Evolutionary conservation across 2,888 invertebrate genomes (phyloP).

Genomic region (Drosophila recens): DNA sequence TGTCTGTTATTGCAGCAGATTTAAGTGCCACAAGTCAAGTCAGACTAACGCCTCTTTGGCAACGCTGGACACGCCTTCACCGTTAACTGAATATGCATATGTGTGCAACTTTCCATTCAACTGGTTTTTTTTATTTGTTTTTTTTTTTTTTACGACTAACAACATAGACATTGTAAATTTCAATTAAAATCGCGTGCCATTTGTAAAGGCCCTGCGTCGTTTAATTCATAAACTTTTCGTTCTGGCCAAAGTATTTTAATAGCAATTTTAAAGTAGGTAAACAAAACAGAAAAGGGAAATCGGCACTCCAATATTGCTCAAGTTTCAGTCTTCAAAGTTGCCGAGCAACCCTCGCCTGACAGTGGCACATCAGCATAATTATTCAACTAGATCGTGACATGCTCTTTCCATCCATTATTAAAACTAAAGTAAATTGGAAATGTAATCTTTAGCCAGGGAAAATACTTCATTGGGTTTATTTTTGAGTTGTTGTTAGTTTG

Average conservation of each 20-base stretch:
- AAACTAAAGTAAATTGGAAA: not conserved
- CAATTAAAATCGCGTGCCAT: slow-evolving; percentile 40
- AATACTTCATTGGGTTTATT: slow-evolving; percentile 7
- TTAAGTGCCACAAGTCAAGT: slow-evolving; percentile 3
- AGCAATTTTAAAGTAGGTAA: not conserved
- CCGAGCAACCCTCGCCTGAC: not conserved
- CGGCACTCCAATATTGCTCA: not conserved
- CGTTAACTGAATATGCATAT: slow-evolving; percentile 11
- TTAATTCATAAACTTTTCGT: not conserved
- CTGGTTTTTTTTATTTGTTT: slow-evolving; percentile 38
- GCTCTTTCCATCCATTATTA: not conserved
- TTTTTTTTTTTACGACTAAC: slow-evolving; percentile 41
- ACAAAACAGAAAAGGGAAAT: not conserved
- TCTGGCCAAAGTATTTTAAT: slow-evolving; percentile 6
- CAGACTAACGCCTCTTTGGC: slow-evolving; percentile 44
- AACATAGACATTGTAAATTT: slow-evolving; percentile 28
- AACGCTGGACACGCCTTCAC: slow-evolving; percentile 48
- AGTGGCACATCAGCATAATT: not conserved
- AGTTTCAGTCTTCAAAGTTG: not conserved
- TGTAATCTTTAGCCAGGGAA: slow-evolving; percentile 1
- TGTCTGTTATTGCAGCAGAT: slow-evolving; percentile 40
- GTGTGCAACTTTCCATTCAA: slow-evolving; percentile 65
- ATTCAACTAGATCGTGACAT: not conserved
- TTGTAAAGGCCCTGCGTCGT: slow-evolving; percentile 1
- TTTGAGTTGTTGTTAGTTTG: slow-evolving; percentile 1